Conservation (phyloP, 2,888 invertebrate genomes). For the Drosophila falleni region DNA sequence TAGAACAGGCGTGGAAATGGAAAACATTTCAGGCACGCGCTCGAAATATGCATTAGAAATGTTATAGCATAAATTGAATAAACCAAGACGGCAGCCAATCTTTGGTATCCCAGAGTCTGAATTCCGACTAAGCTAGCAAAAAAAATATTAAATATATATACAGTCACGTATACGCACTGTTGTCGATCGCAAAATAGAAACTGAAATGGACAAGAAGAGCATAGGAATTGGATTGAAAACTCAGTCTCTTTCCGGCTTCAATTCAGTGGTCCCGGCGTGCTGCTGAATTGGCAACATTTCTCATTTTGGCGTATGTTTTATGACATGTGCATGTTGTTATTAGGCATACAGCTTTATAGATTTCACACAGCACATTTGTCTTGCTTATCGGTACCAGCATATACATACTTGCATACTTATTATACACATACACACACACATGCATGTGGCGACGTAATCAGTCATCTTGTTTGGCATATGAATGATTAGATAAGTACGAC, state of each 20-base stretch:
- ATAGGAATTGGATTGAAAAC: neutral
- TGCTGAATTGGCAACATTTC: constrained; percentile 71
- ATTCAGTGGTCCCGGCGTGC: constrained; percentile 4
- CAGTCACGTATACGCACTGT: constrained; percentile 50
- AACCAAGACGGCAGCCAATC: constrained; percentile 65
- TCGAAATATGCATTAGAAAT: constrained; percentile 76
- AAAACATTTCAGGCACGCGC: constrained; percentile 73
- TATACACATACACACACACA: neutral
- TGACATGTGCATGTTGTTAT: constrained; percentile 71
- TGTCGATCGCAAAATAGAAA: constrained; percentile 10
- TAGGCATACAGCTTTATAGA: constrained; percentile 73
- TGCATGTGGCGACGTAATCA: constrained; percentile 69
- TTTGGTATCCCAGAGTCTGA: constrained; percentile 38
- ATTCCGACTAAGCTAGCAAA: constrained; percentile 46
- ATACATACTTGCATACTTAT: constrained; percentile 12
- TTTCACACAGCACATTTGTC: constrained; percentile 74
- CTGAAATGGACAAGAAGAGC: neutral
- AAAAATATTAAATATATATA: constrained; percentile 31
- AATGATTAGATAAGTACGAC: constrained; percentile 70
- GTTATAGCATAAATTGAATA: constrained; percentile 78
- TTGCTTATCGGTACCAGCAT: constrained; percentile 61
- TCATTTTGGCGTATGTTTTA: constrained; percentile 66
- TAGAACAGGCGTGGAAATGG: constrained; percentile 13
- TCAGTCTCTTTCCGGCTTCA: neutral
- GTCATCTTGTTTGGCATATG: constrained; percentile 75